Evolutionary conservation across 2,888 invertebrate species (phyloP).

Genomic region (Leptogaster cylindrica): DNA sequence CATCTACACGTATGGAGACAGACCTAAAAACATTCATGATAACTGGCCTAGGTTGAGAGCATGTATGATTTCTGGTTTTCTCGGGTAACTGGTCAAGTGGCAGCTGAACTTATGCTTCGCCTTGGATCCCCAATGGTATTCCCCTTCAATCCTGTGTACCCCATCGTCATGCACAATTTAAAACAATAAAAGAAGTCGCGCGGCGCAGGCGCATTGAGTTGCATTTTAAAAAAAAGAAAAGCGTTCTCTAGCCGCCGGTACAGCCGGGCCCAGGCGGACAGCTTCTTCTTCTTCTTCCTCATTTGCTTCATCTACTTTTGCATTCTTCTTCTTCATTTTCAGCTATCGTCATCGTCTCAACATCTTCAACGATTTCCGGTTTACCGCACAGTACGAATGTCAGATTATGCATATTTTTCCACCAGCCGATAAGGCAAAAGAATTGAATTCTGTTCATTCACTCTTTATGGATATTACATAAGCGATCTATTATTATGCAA

Average conservation of each 20-base stretch:
- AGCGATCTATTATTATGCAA: slow-evolving; percentile 20
- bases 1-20: slow-evolving; percentile 24
- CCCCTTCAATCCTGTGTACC: not conserved
- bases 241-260: not conserved
- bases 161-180: slow-evolving; percentile 31
- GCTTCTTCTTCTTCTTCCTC: not conserved
- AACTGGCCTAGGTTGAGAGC: slow-evolving; percentile 18
- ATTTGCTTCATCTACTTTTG: not conserved
- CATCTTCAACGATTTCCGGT: slow-evolving; percentile 13
- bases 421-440: slow-evolving; percentile 5
- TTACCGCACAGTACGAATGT: slow-evolving; percentile 18
- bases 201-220: too few relatives aligned
- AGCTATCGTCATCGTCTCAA: not conserved
- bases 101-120: slow-evolving; percentile 30
- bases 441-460: slow-evolving; percentile 33
- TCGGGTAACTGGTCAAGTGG: slow-evolving; percentile 42
- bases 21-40: slow-evolving; percentile 22
- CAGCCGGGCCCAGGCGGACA: not conserved
- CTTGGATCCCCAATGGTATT: slow-evolving; percentile 9
- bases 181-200: slow-evolving; percentile 25
- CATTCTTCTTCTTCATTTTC: not conserved
- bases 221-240: too few relatives aligned
- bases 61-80: slow-evolving; percentile 42
- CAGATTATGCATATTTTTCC: slow-evolving; percentile 32
- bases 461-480: slow-evolving; percentile 35